Evolutionary conservation across 2,888 invertebrate genomes (phyloP).

Genomic region (Tolmerus cingulatus): DNA sequence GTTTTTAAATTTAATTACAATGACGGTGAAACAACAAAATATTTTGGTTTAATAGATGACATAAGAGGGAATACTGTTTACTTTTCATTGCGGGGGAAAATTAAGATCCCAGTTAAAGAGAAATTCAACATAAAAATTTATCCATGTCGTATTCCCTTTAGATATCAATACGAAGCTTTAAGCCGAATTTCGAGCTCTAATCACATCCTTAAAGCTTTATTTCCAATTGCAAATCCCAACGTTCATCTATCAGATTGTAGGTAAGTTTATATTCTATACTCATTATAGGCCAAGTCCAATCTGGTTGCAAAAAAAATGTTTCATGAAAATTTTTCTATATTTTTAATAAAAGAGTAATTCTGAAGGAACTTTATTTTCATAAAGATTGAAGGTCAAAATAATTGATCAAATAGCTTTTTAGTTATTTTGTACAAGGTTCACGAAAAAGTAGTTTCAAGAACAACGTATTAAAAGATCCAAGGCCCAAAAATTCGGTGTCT

Average conservation of each 20-base stretch:
- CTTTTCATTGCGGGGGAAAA: slow-evolving; percentile 12
- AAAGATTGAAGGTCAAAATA: no score
- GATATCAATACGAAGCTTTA: slow-evolving; percentile 57
- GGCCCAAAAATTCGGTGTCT: no score
- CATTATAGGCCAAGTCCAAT: no score
- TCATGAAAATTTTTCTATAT: no score
- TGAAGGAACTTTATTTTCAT: no score
- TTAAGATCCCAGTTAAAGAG: slow-evolving; percentile 19
- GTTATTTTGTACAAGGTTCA: no score
- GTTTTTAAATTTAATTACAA: background rate
- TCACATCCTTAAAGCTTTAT: slow-evolving; percentile 18
- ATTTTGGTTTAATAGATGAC: slow-evolving; percentile 11
- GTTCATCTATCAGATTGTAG: background rate
- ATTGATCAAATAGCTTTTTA: no score
- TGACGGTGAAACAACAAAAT: background rate
- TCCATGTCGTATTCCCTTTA: slow-evolving; percentile 54
- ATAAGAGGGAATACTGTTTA: slow-evolving; percentile 30
- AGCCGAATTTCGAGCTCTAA: slow-evolving; percentile 48
- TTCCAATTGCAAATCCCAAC: slow-evolving; percentile 4
- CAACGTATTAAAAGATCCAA: no score
- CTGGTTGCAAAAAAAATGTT: no score
- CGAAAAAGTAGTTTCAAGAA: no score
- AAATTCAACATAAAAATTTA: slow-evolving; percentile 52
- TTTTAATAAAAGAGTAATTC: no score
- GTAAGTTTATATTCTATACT: background rate